A percentile compares a stretch with the other conserved stretches of the same genome.
These are phyloP conservation scores for Scarus forsteni DNA, from an alignment of 2,797 vertebrate genomes.

Conservation along the genomic window DNA sequence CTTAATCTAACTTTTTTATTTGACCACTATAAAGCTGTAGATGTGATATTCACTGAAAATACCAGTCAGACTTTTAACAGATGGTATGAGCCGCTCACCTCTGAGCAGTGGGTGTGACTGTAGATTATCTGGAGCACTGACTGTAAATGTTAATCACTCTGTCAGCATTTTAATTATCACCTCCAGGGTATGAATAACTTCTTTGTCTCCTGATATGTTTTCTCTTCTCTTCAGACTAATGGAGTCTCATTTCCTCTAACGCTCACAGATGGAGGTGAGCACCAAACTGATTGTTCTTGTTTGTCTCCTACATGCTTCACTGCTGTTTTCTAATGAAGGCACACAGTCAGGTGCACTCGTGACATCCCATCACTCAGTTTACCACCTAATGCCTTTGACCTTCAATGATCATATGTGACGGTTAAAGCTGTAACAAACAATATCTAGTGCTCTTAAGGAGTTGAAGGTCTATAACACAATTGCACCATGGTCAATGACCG, in stretches of 20 bases:
- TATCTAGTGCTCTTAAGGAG: no score
- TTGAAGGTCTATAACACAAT: no score
- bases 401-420: no score
- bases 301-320: conserved; percentile 2
- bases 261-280: conserved; percentile 14
- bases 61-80: conserved; percentile 21
- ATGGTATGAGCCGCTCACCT: conserved; percentile 28
- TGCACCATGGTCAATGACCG: no score
- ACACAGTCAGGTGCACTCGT: neutral
- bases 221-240: conserved; percentile 6
- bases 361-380: neutral
- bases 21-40: neutral
- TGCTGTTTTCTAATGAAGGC: conserved; percentile 10
- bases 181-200: conserved; percentile 50
- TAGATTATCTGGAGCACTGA: conserved; percentile 52
- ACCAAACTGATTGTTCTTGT: conserved; percentile 16
- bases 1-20: neutral
- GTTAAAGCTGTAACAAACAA: no score
- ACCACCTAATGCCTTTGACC: conserved; percentile 2
- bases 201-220: conserved; percentile 27
- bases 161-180: conserved; percentile 64
- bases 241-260: conserved; percentile 13
- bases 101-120: conserved; percentile 41
- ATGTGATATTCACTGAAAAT: neutral
- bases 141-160: conserved; percentile 62